Conservation (phyloP, 2,797 vertebrate genomes). For the Valencia hispanica region DNA sequence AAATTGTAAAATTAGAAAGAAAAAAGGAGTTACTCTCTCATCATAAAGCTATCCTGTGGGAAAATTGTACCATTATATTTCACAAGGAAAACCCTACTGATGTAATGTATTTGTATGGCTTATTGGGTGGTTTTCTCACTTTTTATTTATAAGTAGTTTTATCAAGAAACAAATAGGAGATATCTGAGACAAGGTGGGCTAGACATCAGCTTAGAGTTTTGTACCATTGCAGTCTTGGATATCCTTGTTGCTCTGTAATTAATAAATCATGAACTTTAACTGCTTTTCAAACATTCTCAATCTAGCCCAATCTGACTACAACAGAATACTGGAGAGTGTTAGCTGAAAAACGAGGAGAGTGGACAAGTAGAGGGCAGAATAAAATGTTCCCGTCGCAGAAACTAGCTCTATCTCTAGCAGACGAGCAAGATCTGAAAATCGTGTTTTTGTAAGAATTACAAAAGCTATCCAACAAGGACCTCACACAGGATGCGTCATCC, state of each 20-base stretch:
- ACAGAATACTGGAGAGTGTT: not conserved
- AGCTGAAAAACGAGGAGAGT: not conserved
- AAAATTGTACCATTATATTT: not conserved
- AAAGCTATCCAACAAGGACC: conserved; percentile 1
- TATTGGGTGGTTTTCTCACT: not conserved
- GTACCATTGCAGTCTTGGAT: not conserved
- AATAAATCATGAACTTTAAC: not conserved
- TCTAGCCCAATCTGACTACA: not conserved
- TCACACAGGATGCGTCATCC: not conserved
- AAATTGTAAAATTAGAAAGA: not conserved
- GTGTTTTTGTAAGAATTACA: not conserved
- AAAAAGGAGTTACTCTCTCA: not conserved
- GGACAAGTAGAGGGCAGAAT: not conserved
- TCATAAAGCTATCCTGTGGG: not conserved
- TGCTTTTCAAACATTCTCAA: not conserved
- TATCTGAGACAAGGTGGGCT: not conserved
- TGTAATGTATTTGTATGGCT: not conserved
- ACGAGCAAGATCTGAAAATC: not conserved
- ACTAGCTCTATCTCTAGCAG: not conserved
- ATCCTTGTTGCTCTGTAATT: not conserved
- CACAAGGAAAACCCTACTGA: not conserved
- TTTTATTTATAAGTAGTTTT: not conserved
- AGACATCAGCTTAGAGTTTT: not conserved
- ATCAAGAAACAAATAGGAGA: not conserved
- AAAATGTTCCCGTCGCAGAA: not conserved